These are phyloP conservation scores for Pelochelys cantorii DNA, from an alignment of 2,797 vertebrate genomes.

Conservation along the genomic window DNA sequence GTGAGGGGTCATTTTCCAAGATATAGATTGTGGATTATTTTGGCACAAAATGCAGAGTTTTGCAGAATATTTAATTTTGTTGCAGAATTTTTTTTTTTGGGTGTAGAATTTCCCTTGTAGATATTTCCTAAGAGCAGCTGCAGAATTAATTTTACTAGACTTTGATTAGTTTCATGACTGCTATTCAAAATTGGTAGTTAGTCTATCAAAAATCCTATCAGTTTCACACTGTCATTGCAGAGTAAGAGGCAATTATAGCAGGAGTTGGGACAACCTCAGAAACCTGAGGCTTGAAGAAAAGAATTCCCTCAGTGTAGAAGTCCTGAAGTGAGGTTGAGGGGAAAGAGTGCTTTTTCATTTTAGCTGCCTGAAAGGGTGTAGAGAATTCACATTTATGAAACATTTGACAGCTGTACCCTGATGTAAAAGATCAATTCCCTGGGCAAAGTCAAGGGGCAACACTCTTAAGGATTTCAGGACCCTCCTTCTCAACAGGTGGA, in stretches of 20 bases:
- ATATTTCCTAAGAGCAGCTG: accelerated
- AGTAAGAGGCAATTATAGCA: not conserved
- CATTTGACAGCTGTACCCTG: not conserved
- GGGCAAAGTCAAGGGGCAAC: not conserved
- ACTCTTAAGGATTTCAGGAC: not conserved
- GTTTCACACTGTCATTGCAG: accelerated
- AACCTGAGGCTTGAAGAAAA: not conserved
- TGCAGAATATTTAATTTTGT: too few relatives aligned
- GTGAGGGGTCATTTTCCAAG: too few relatives aligned
- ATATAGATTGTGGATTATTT: too few relatives aligned
- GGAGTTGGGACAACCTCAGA: not conserved
- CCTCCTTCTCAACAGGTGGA: not conserved
- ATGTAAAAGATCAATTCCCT: not conserved
- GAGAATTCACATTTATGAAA: not conserved
- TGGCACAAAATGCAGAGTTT: too few relatives aligned
- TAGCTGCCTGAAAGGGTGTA: not conserved
- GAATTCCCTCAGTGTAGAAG: not conserved
- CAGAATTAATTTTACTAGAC: accelerated
- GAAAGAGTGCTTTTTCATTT: not conserved
- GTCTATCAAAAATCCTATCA: accelerated
- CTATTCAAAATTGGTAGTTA: not conserved
- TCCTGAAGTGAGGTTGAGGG: not conserved
- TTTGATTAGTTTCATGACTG: not conserved
- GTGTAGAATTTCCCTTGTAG: too few relatives aligned
- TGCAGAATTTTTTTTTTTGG: too few relatives aligned